A percentile compares a stretch with the other conserved stretches of the same genome.
These are phyloP conservation scores for Aplochiton taeniatus DNA, from an alignment of 2,797 vertebrate species.

Conservation along the genomic window DNA sequence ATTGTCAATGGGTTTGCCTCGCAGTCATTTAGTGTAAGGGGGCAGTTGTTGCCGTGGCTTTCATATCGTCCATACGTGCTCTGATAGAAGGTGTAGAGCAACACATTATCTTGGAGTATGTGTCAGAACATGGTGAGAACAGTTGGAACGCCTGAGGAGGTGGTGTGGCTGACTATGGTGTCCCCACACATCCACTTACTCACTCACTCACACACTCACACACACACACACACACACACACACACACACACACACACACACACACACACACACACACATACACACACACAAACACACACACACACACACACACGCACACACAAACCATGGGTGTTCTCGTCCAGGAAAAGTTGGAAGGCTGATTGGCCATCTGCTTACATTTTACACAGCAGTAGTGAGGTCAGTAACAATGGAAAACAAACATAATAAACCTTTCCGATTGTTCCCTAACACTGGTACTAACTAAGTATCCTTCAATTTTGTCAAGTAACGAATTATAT, in stretches of 20 bases:
- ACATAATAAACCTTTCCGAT: no score
- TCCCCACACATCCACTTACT: not conserved
- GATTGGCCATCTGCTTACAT: constrained; percentile 45
- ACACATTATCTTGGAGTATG: constrained; percentile 26
- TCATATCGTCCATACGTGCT: no score
- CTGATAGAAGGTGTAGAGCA: not conserved
- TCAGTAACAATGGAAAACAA: not conserved
- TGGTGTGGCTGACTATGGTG: not conserved
- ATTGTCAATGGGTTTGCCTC: no score
- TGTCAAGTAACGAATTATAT: no score
- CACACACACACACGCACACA: constrained; percentile 3
- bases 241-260: not conserved
- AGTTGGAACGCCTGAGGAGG: constrained; percentile 21
- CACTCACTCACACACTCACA: not conserved
- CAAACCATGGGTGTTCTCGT: constrained; percentile 21
- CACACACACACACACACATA: not conserved
- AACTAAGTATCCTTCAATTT: no score
- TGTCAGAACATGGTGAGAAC: constrained; percentile 35
- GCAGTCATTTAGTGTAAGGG: no score
- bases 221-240: constrained; percentile 3
- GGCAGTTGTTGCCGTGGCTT: no score
- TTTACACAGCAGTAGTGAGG: not conserved
- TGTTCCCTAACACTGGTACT: no score
- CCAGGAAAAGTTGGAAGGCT: constrained; percentile 51
- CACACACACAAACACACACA: constrained; percentile 4